Base-by-base conservation (phyloP, 2,113 vertebrate genomes). In the Entelurus aequoreus region DNA sequence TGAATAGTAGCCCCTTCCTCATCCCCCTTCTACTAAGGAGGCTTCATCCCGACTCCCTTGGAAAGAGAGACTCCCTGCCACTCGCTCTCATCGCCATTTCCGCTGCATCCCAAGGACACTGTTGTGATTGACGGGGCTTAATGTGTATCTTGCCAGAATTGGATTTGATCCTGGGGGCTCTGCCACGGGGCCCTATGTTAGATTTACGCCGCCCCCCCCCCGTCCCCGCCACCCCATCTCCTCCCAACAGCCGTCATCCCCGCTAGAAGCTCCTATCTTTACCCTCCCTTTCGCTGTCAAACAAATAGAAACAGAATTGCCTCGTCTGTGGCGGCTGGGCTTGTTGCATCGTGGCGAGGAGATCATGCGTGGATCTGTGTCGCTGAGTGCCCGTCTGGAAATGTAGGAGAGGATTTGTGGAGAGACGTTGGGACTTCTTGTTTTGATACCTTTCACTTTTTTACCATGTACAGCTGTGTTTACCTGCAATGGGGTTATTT, bases 61-160 rank as follows among this genome's bases (percentile, higher is more conserved):
- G 86, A 78, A 85, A 54, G 61, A 87, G 71, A 72, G 70, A 75
- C 71, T 66, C 71, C 68, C 73, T 40, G 13, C 53, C 53, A 15
- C 28, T 69, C 70, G 85, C 75, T 88, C 86, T 91, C 90, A 90
- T 92, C 91, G 87, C 88, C 89, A 90, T 92, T 92, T 92, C 89
- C 76, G 86, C 86, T 77, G 76, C 91, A 86, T 90, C 84, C 92
- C 92, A 94, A 93, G 92, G 92, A 88, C 92, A 91, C 88, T 79
- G 82, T 61, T 80, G 85, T 93, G 92, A 93, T 91, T 92, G 93
- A 93, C 91, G 88, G 87, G 89, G 90, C 90, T 94, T 93, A 93
- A 92, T 92, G 92, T 91, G 89, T 89, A 90, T 93, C 90, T 92
- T 90, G 78, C 86, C 91, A 92, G 90, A 93, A 94, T 93, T 94